Percentiles rank a stretch among this genome's conserved stretches.
These are phyloP conservation scores for Bimastos eiseni DNA, from an alignment of 2,888 invertebrate species.

Conservation along the genomic window DNA sequence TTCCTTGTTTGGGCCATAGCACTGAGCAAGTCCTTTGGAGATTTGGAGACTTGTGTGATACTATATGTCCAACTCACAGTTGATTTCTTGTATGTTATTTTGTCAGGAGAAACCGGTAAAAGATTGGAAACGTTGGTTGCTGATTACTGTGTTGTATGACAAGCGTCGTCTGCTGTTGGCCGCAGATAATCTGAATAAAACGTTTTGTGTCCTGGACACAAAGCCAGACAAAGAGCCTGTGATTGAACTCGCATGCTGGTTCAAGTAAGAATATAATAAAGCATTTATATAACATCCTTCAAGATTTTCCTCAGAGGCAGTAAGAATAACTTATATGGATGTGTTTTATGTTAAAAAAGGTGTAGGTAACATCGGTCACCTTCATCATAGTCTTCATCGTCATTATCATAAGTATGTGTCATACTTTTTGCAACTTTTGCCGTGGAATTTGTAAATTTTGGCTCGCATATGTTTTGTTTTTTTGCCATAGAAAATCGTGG, in stretches of 20 bases:
- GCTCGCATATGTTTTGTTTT: too few relatives aligned
- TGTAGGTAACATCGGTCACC: too few relatives aligned
- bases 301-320: too few relatives aligned
- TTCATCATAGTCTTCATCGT: too few relatives aligned
- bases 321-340: not conserved
- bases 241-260: not conserved
- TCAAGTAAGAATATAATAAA: too few relatives aligned
- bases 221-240: not conserved
- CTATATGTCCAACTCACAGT: not conserved
- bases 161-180: not conserved
- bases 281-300: too few relatives aligned
- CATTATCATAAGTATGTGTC: too few relatives aligned
- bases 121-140: not conserved
- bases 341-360: not conserved
- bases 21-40: too few relatives aligned
- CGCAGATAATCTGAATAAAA: not conserved
- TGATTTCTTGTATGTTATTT: not conserved
- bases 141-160: not conserved
- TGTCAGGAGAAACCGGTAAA: not conserved
- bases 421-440: too few relatives aligned
- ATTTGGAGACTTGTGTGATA: not conserved
- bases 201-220: not conserved
- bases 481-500: not conserved
- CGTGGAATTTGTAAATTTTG: too few relatives aligned
- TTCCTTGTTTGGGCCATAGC: too few relatives aligned